phyloP scores from a whole-genome alignment of 2,888 invertebrate genomes.

The Pandemis heparana region DNA sequence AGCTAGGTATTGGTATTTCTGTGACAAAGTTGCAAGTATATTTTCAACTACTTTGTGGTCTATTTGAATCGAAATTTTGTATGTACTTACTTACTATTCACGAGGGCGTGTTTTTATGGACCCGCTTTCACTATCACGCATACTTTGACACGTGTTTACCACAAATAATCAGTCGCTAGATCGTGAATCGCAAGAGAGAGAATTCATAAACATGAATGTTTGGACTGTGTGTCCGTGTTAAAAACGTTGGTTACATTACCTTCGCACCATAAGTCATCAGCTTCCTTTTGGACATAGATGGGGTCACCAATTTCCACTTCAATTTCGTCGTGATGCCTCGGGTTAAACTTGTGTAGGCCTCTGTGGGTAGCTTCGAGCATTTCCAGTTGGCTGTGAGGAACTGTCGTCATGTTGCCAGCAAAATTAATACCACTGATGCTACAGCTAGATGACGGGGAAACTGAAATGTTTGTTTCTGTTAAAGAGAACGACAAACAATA shows the following conservation, averaged over 20 bases:
- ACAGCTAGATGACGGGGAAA: slow-evolving; percentile 87
- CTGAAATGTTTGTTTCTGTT: slow-evolving; percentile 60
- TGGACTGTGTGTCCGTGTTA: neutral
- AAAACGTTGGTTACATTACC: slow-evolving; percentile 83
- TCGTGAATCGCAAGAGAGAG: too few species aligned
- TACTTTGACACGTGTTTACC: too few species aligned
- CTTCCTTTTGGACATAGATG: slow-evolving; percentile 97
- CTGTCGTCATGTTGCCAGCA: slow-evolving; percentile 88
- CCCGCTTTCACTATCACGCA: too few species aligned
- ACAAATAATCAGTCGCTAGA: too few species aligned
- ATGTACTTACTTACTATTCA: too few species aligned
- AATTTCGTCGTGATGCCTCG: slow-evolving; percentile 97
- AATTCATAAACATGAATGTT: too few species aligned
- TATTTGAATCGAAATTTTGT: too few species aligned
- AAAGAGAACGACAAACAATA: slow-evolving; percentile 1
- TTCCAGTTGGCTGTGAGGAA: slow-evolving; percentile 92
- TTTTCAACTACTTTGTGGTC: too few species aligned
- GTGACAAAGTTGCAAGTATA: too few species aligned
- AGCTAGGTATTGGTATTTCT: too few species aligned
- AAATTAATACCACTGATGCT: slow-evolving; percentile 84
- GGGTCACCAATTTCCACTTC: slow-evolving; percentile 99
- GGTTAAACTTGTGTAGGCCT: slow-evolving; percentile 97
- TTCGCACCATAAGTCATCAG: slow-evolving; percentile 99
- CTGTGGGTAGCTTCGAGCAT: slow-evolving; percentile 97
- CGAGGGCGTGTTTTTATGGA: too few species aligned